These are phyloP conservation scores for Acanthosepion lycidas DNA, from an alignment of 2,888 invertebrate species.

Conservation along the genomic window DNA sequence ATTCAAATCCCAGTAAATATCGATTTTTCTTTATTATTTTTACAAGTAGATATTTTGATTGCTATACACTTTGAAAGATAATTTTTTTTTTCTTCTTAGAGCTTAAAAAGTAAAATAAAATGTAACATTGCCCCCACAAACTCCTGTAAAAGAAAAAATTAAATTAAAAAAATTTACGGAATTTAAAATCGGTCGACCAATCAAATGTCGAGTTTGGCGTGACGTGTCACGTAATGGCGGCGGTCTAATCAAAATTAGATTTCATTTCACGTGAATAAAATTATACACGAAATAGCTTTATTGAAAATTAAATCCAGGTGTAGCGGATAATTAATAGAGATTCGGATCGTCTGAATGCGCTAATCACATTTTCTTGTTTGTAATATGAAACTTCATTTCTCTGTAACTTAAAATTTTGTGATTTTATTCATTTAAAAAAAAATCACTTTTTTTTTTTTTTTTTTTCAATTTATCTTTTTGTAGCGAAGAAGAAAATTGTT, in stretches of 20 bases:
- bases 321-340: not conserved
- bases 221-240: not conserved
- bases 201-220: not conserved
- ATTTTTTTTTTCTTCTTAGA: no score
- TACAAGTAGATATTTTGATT: not conserved
- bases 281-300: not conserved
- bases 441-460: no score
- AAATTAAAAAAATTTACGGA: conserved; percentile 9
- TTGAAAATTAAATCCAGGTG: no score
- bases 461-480: no score
- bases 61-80: not conserved
- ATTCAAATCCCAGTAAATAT: no score
- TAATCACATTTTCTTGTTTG: not conserved
- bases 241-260: conserved; percentile 20
- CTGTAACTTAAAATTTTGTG: no score
- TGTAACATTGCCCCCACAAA: not conserved
- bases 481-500: no score
- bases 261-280: not conserved
- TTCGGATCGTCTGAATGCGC: not conserved
- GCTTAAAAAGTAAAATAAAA: not conserved
- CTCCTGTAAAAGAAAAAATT: not conserved
- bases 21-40: no score
- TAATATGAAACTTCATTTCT: not conserved
- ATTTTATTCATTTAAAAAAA: no score
- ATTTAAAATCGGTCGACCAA: conserved; percentile 33